These are phyloP conservation scores for Eurytoma adleriae DNA, from an alignment of 2,888 invertebrate species.

Conservation along the genomic window DNA sequence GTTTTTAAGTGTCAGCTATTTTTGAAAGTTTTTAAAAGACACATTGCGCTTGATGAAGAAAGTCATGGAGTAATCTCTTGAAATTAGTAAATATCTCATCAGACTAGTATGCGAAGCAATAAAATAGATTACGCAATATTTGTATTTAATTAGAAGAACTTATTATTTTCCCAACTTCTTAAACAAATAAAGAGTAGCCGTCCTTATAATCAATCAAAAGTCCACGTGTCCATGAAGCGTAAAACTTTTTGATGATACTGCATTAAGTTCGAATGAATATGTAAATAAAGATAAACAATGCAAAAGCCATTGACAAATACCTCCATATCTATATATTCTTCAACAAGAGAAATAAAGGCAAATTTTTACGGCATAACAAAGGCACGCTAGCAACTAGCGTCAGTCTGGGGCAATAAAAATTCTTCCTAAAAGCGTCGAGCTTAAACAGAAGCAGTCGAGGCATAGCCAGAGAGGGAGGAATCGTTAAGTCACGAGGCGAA, in stretches of 20 bases:
- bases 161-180: constrained; percentile 15
- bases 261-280: too few species aligned
- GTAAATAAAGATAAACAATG: background rate
- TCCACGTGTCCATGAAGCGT: background rate
- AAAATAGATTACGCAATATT: too few species aligned
- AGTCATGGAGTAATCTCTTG: too few species aligned
- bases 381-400: background rate
- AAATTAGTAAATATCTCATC: too few species aligned
- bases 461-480: constrained; percentile 28
- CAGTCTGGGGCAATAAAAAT: background rate
- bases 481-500: constrained; percentile 54
- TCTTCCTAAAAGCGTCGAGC: constrained; percentile 2
- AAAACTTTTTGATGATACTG: constrained; percentile 18
- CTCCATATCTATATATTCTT: background rate
- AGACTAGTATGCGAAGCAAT: too few species aligned
- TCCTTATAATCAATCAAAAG: constrained; percentile 12
- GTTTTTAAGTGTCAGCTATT: too few species aligned
- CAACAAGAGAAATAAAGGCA: background rate
- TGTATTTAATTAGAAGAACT: background rate
- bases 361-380: background rate
- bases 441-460: constrained; percentile 16
- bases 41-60: background rate
- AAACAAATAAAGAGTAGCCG: constrained; percentile 13
- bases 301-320: background rate
- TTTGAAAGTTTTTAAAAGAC: background rate